These are phyloP conservation scores for Forbesichthys agassizii DNA, from an alignment of 2,113 vertebrate genomes.

Conservation along the genomic window DNA sequence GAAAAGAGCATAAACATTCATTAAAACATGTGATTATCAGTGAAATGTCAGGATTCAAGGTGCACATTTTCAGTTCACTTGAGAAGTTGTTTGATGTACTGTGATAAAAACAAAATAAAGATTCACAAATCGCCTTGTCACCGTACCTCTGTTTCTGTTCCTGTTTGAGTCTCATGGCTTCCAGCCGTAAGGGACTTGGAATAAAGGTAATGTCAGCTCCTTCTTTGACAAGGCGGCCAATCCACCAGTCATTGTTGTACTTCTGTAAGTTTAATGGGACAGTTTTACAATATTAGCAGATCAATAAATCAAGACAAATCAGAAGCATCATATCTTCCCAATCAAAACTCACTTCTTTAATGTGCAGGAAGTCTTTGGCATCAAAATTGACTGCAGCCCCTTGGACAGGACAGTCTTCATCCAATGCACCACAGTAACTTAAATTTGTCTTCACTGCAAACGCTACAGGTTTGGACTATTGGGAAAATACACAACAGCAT, in stretches of 20 bases:
- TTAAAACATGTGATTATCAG: neutral
- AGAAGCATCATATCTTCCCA: neutral
- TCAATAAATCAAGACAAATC: neutral
- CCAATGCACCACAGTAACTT: slow-evolving; percentile 92
- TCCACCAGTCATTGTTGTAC: slow-evolving; percentile 98
- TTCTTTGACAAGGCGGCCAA: slow-evolving; percentile 93
- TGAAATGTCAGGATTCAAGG: neutral
- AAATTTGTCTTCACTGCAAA: slow-evolving; percentile 96
- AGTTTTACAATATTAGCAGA: neutral
- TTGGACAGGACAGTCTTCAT: slow-evolving; percentile 94
- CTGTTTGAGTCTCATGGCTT: slow-evolving; percentile 93
- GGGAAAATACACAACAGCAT: neutral
- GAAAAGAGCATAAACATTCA: neutral
- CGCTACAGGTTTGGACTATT: slow-evolving; percentile 92
- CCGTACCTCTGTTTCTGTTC: slow-evolving; percentile 92
- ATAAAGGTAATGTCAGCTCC: slow-evolving; percentile 94
- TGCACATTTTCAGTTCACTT: too few species aligned
- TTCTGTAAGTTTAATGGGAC: slow-evolving; percentile 73
- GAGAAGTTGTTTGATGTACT: neutral
- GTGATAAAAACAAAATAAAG: neutral
- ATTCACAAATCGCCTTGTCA: neutral
- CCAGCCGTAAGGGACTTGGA: slow-evolving; percentile 92
- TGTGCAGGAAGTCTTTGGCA: slow-evolving; percentile 98
- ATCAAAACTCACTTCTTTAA: slow-evolving; percentile 87
- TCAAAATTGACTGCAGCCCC: slow-evolving; percentile 96